phyloP scores from a whole-genome alignment of 2,113 vertebrate species.

The Puffinus mauretanicus region DNA sequence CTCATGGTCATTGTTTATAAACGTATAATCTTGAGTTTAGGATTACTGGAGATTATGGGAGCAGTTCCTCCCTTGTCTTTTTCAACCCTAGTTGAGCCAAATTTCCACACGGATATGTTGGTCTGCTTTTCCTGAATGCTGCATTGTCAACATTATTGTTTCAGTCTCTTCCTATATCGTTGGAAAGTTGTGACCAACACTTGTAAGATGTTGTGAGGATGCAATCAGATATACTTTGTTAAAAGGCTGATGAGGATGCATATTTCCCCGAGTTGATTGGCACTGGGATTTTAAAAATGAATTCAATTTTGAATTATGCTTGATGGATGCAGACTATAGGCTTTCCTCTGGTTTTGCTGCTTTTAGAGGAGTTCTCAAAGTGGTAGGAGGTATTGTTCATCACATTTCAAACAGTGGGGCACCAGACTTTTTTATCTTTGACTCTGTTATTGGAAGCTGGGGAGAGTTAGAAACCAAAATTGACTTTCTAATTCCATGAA shows the following conservation, averaged over 20 bases:
- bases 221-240: not conserved
- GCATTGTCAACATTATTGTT: rapidly evolving
- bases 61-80: not conserved
- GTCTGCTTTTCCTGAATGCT: not conserved
- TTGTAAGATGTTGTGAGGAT: not conserved
- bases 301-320: not conserved
- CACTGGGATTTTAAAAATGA: not conserved
- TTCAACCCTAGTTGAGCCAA: not conserved
- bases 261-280: not conserved
- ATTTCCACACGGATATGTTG: not conserved
- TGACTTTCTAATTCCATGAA: not conserved
- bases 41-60: not conserved
- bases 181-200: not conserved
- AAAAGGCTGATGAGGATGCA: not conserved
- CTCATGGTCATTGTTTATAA: not conserved
- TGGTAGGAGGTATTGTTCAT: not conserved
- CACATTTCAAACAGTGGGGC: not conserved
- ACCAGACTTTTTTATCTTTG: not conserved
- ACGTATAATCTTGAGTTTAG: not conserved
- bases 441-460: not conserved
- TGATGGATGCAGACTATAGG: not conserved
- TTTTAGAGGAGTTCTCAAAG: not conserved
- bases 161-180: not conserved
- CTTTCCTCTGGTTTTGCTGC: not conserved
- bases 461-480: not conserved